Conservation (phyloP, 2,888 invertebrate species). For the Smittia aterrima region DNA sequence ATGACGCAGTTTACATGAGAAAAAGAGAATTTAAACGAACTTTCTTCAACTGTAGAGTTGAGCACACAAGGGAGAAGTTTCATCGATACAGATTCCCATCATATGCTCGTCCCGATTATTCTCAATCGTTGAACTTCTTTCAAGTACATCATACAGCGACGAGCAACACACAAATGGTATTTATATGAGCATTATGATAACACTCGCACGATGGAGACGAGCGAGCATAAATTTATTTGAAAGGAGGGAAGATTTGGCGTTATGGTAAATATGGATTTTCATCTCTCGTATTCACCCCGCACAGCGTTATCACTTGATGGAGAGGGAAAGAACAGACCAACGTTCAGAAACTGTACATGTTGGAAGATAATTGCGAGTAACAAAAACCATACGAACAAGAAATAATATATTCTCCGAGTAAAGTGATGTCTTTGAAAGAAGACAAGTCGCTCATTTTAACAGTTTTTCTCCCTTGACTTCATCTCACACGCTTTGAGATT, state of each 20-base stretch:
- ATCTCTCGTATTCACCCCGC: background rate
- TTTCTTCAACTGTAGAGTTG: background rate
- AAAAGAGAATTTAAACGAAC: no score
- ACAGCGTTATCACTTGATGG: background rate
- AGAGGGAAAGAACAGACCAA: background rate
- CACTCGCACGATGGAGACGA: background rate
- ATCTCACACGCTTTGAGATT: no score
- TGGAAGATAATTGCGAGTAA: background rate
- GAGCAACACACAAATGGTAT: background rate
- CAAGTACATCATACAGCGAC: background rate
- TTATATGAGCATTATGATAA: background rate
- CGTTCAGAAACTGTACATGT: background rate
- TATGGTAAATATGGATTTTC: conserved; percentile 8
- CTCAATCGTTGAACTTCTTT: background rate
- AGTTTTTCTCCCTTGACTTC: no score
- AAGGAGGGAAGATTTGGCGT: background rate
- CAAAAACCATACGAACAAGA: background rate
- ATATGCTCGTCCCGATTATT: background rate
- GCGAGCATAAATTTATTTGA: background rate
- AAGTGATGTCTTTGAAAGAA: background rate
- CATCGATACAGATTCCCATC: background rate
- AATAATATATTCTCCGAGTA: background rate
- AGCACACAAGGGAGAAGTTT: background rate
- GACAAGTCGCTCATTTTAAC: no score
- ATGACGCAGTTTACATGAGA: no score